These are phyloP conservation scores for Drosophila paranaensis DNA, from an alignment of 2,888 invertebrate species.

Conservation along the genomic window DNA sequence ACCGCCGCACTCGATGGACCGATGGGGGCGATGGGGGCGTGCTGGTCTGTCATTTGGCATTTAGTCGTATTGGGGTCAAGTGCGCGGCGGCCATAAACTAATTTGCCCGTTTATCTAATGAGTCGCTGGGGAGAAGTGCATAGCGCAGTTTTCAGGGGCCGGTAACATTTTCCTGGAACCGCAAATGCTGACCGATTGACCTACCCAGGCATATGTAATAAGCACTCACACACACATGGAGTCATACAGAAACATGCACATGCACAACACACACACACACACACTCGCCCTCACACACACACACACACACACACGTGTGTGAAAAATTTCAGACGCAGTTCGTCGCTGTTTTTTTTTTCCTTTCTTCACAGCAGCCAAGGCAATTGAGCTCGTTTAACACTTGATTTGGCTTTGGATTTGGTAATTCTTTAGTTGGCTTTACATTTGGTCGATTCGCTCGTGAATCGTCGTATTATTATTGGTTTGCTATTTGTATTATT, in stretches of 20 bases:
- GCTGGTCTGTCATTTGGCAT: conserved; percentile 12
- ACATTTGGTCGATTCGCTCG: conserved; percentile 11
- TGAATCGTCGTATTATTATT: conserved; percentile 25
- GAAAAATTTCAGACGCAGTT: conserved; percentile 68
- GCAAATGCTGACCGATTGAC: conserved; percentile 74
- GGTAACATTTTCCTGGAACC: conserved; percentile 24
- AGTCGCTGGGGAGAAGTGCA: conserved; percentile 57
- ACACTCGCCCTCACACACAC: conserved; percentile 18
- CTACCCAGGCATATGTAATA: conserved; percentile 78
- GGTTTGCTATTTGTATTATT: conserved; percentile 27
- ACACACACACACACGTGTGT: conserved; percentile 36
- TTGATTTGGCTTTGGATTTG: neutral
- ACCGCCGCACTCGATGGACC: conserved; percentile 23
- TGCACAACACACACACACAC: conserved; percentile 35
- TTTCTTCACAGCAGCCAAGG: conserved; percentile 24
- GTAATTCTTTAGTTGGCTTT: neutral
- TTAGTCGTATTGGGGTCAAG: conserved; percentile 65
- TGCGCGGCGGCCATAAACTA: conserved; percentile 60
- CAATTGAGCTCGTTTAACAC: conserved; percentile 1
- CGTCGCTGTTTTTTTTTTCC: conserved; percentile 41
- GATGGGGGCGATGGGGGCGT: conserved; percentile 4
- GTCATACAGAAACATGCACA: conserved; percentile 28
- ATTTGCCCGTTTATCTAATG: conserved; percentile 60
- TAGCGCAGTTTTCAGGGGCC: conserved; percentile 51
- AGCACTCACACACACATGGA: conserved; percentile 27